phyloP scores from a whole-genome alignment of 2,888 invertebrate species.

The Acrocera orbiculus region DNA sequence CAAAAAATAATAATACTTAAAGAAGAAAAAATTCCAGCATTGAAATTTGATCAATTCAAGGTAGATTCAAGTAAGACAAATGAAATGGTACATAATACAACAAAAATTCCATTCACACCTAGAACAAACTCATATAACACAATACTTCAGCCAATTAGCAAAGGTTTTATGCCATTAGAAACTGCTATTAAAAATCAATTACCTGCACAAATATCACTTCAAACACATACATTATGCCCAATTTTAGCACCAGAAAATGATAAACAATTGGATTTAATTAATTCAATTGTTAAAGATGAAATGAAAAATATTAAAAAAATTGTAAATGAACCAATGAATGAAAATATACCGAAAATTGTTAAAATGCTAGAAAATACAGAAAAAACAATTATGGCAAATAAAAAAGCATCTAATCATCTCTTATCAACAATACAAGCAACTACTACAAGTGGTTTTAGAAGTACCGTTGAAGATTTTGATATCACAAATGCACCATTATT shows the following conservation, averaged over 20 bases:
- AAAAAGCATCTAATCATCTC: slow-evolving; percentile 2
- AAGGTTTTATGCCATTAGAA: slow-evolving; percentile 28
- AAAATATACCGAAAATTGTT: slow-evolving; percentile 33
- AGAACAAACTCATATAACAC: slow-evolving; percentile 32
- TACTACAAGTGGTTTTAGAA: slow-evolving; percentile 5
- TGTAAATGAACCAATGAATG: slow-evolving; percentile 17
- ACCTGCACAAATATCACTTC: slow-evolving; percentile 29
- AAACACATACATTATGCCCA: slow-evolving; percentile 27
- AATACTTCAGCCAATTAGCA: too few relatives aligned
- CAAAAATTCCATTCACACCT: too few relatives aligned
- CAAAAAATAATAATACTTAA: too few relatives aligned
- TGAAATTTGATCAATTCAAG: too few relatives aligned
- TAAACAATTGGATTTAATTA: slow-evolving; percentile 29
- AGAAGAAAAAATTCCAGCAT: too few relatives aligned
- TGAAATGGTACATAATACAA: too few relatives aligned
- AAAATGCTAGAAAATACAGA: slow-evolving; percentile 34
- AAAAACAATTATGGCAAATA: slow-evolving; percentile 15
- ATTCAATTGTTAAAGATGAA: slow-evolving; percentile 29
- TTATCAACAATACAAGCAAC: slow-evolving; percentile 2
- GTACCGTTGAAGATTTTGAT: slow-evolving; percentile 20
- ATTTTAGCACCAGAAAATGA: slow-evolving; percentile 27
- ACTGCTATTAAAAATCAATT: slow-evolving; percentile 24
- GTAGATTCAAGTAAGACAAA: slow-evolving; percentile 11
- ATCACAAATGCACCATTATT: slow-evolving; percentile 21
- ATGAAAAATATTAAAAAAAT: slow-evolving; percentile 18